phyloP scores from a whole-genome alignment of 2,797 vertebrate genomes.

The Liparis tanakae region DNA sequence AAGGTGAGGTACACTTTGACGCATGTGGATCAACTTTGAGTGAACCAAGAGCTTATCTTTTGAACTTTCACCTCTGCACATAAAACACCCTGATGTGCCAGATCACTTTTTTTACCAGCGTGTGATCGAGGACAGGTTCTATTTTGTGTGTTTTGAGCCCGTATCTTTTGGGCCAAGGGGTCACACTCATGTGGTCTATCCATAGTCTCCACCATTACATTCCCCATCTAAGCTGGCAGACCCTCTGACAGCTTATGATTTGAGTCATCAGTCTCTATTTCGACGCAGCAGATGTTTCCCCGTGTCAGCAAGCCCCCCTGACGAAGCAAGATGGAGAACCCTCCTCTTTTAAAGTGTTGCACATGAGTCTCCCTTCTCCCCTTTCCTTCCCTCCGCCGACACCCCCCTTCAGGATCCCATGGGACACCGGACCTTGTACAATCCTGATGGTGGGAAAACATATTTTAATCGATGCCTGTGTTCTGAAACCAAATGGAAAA shows the following conservation, averaged over 20 bases:
- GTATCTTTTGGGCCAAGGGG: slow-evolving; percentile 28
- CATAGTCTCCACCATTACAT: slow-evolving; percentile 68
- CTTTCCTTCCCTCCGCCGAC: slow-evolving; percentile 40
- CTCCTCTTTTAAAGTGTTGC: slow-evolving; percentile 75
- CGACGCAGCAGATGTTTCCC: slow-evolving; percentile 84
- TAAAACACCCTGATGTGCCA: slow-evolving; percentile 5
- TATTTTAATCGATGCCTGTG: slow-evolving; percentile 59
- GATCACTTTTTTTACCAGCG: neutral
- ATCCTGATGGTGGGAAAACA: slow-evolving; percentile 59
- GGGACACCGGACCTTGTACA: slow-evolving; percentile 37
- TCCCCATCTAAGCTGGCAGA: slow-evolving; percentile 63
- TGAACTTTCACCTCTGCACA: slow-evolving; percentile 22
- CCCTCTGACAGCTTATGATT: slow-evolving; percentile 76
- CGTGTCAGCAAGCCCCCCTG: slow-evolving; percentile 77
- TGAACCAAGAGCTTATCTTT: slow-evolving; percentile 28
- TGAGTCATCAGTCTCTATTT: slow-evolving; percentile 85
- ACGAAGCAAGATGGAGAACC: slow-evolving; percentile 79
- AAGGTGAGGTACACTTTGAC: slow-evolving; percentile 51
- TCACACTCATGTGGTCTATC: slow-evolving; percentile 46
- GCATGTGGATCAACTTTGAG: slow-evolving; percentile 32
- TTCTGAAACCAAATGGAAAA: slow-evolving; percentile 34
- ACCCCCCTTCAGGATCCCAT: slow-evolving; percentile 30
- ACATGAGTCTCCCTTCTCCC: slow-evolving; percentile 62
- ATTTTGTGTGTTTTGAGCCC: neutral
- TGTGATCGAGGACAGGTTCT: slow-evolving; percentile 5